Evolutionary conservation across 2,888 invertebrate genomes (phyloP).

Genomic region (Eudasyphora cyanicolor): DNA sequence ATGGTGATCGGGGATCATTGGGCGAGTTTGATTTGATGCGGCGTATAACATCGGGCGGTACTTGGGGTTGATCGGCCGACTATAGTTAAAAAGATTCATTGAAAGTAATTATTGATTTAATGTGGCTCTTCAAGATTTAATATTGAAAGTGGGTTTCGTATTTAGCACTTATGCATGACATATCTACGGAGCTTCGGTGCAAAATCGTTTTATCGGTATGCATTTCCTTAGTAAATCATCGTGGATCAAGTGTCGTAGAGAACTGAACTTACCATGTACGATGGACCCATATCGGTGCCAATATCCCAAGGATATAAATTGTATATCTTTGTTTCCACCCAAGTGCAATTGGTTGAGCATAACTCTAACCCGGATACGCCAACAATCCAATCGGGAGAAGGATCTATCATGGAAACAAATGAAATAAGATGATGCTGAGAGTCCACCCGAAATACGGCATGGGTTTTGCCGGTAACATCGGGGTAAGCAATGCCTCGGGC

Average conservation of each 20-base stretch:
- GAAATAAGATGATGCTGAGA: slow-evolving; percentile 95
- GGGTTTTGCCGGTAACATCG: slow-evolving; percentile 92
- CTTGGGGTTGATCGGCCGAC: slow-evolving; percentile 91
- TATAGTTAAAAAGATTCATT: slow-evolving; percentile 73
- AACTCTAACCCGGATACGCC: slow-evolving; percentile 95
- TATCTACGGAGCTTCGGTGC: too few relatives aligned
- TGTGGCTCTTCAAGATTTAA: too few relatives aligned
- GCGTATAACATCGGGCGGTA: slow-evolving; percentile 91
- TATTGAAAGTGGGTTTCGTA: too few relatives aligned
- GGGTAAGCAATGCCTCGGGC: slow-evolving; percentile 95
- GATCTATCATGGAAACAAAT: slow-evolving; percentile 96
- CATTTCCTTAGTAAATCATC: not conserved
- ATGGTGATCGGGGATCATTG: slow-evolving; percentile 93
- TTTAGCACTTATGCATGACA: too few relatives aligned
- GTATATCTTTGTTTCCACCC: slow-evolving; percentile 90
- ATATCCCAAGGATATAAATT: slow-evolving; percentile 97
- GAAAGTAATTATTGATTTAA: too few relatives aligned
- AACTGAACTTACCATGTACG: slow-evolving; percentile 85
- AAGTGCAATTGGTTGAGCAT: slow-evolving; percentile 94
- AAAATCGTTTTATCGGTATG: too few relatives aligned
- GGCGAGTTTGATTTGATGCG: slow-evolving; percentile 92
- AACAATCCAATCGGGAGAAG: slow-evolving; percentile 98
- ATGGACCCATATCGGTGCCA: slow-evolving; percentile 95
- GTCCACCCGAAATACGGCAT: slow-evolving; percentile 94
- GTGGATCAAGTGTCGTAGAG: too few relatives aligned